Base-by-base conservation (phyloP, 2,113 vertebrate species). In the Nannobrachium achirus region DNA sequence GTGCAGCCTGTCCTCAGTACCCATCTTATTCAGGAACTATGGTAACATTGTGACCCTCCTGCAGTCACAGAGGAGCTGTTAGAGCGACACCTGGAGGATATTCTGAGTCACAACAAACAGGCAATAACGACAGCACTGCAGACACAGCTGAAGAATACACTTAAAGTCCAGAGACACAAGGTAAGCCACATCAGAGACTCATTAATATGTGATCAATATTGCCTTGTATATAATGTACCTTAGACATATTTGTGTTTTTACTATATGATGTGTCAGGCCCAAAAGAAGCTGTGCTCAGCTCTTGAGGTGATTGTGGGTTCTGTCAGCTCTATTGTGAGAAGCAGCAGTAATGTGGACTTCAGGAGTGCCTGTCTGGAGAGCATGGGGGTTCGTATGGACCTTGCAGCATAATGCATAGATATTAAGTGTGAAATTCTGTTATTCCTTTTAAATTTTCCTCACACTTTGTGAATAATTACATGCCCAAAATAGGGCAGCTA, bases 271-370 rank as follows among this genome's bases (percentile, higher is more conserved):
- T 78, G 1, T 45, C 62, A 94, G 93, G 44, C 80, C 39, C 85
- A 81, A 42, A 69, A 79, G 66, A 92, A 74, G 76, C 51, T 93
- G 51, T 8, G 48, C 44, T 82, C 82, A 13, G 86, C 88, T n/a
- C 49, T 73, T 57, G 64, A 87, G 0, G 86, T 91, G 62, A 91
- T 94, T 69, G 68, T 90, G 53, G 84, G 77, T 51, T 91, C 90
- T 1, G 58, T 90, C 14, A 75, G 87, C 56, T 79, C 75, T 72
- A 84, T 93, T 14, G 81, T 94, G 76, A 91, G 77, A 76, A 69
- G 82, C 82, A 93, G 92, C 85, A 91, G 80, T 67, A 91, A 80
- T 69, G 16, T 80, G 69, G 74, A 76, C 45, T 94, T 93, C 86
- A 91, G 92, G 67, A 81, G 75, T 1, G 69, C 84, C 53, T 94